Conservation (phyloP, 2,888 invertebrate genomes). For the Steromphala cineraria region DNA sequence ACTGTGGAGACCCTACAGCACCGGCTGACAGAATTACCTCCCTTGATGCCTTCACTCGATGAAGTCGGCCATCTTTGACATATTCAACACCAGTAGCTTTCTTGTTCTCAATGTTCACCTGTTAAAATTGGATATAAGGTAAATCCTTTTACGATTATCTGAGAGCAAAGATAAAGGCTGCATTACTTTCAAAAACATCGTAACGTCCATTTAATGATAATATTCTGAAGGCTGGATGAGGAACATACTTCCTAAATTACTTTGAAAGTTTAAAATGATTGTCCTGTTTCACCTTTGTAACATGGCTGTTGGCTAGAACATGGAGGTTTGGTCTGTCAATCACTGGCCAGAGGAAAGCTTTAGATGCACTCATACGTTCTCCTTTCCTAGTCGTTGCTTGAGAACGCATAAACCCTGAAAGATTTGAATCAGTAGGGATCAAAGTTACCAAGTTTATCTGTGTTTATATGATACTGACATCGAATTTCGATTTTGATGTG, state of each 20-base stretch:
- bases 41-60: conserved; percentile 46
- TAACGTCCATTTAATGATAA: no score
- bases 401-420: conserved; percentile 48
- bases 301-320: conserved; percentile 51
- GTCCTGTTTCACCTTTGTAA: conserved; percentile 41
- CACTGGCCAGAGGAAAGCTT: conserved; percentile 65
- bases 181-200: no score
- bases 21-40: conserved; percentile 70
- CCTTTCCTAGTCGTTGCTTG: conserved; percentile 65
- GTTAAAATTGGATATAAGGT: neutral
- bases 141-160: neutral
- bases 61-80: conserved; percentile 41
- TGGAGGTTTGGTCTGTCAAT: conserved; percentile 60
- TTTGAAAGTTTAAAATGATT: no score
- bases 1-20: conserved; percentile 68
- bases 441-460: no score
- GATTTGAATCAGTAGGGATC: neutral
- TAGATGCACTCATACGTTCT: conserved; percentile 67
- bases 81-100: conserved; percentile 61
- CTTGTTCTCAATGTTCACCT: conserved; percentile 59
- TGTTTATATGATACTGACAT: no score
- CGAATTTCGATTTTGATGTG: no score
- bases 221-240: no score
- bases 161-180: no score
- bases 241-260: no score